A percentile compares a stretch with the other conserved stretches of the same genome.
Conservation (phyloP, 2,113 vertebrate genomes). For the Tonatia bakeri region DNA sequence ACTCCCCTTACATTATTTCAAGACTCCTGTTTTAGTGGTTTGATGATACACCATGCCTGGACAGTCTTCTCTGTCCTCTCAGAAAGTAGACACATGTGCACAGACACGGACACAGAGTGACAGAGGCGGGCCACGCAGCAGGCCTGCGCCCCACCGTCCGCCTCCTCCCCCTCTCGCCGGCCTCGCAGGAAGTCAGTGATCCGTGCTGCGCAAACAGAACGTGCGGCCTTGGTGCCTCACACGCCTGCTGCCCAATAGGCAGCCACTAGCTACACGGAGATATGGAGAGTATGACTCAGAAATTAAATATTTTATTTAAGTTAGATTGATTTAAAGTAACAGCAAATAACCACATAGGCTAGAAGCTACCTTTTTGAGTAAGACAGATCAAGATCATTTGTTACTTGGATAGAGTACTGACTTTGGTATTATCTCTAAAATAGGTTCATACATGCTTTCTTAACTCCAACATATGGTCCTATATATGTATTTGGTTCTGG, state of each 20-base stretch:
- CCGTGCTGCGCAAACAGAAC: neutral
- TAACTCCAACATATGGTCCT: neutral
- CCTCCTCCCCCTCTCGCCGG: neutral
- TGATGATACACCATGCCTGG: neutral
- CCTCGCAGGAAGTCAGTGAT: neutral
- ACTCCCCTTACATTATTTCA: neutral
- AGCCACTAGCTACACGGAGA: neutral
- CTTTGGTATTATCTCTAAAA: neutral
- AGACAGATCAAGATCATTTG: neutral
- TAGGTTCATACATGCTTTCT: neutral
- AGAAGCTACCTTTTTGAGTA: neutral
- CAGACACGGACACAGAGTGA: neutral
- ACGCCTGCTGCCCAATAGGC: neutral
- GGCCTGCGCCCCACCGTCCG: rapidly evolving
- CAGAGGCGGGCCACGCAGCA: neutral
- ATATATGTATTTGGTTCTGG: neutral
- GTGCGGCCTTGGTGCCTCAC: neutral
- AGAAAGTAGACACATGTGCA: neutral
- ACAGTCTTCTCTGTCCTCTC: neutral
- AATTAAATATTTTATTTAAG: neutral
- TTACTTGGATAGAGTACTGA: neutral
- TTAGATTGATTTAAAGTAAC: neutral
- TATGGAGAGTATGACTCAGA: neutral
- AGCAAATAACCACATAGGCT: neutral
- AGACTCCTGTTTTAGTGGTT: neutral